A percentile compares a stretch with the other conserved stretches of the same genome.
phyloP scores from a whole-genome alignment of 2,888 invertebrate genomes.

The Drosophila pegasa region DNA sequence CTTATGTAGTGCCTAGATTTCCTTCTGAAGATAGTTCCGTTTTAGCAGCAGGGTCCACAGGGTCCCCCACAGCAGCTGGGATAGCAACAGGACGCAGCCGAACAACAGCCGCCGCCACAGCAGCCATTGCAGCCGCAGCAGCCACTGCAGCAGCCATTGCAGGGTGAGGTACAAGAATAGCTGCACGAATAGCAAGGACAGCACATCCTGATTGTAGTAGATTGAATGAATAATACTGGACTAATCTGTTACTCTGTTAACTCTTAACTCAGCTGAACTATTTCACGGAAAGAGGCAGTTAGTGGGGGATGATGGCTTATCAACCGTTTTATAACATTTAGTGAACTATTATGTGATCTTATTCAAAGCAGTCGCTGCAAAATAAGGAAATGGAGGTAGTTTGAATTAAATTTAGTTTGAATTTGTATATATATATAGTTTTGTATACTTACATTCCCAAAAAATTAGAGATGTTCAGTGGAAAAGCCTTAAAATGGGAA shows the following conservation, averaged over 20 bases:
- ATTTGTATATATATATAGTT: too few species aligned
- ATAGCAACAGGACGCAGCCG: conserved; percentile 1
- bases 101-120: conserved; percentile 15
- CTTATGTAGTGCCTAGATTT: conserved; percentile 1
- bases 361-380: conserved; percentile 3
- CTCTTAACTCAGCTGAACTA: not conserved
- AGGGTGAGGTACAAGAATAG: conserved; percentile 24
- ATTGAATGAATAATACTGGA: not conserved
- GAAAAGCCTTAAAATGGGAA: not conserved
- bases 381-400: not conserved
- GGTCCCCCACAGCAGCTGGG: conserved; percentile 6
- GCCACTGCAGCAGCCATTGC: conserved; percentile 24
- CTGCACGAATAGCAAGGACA: conserved; percentile 22
- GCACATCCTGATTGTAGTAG: conserved; percentile 3
- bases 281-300: conserved; percentile 1
- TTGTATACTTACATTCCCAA: not conserved
- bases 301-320: not conserved
- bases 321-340: not conserved
- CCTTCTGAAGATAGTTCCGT: not conserved
- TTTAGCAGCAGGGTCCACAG: conserved; percentile 11
- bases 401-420: not conserved
- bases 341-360: not conserved
- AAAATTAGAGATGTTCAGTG: not conserved
- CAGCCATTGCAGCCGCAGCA: conserved; percentile 29
- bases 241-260: too few species aligned